phyloP scores from a whole-genome alignment of 2,797 vertebrate species.

The Malacoctenus gilli region DNA sequence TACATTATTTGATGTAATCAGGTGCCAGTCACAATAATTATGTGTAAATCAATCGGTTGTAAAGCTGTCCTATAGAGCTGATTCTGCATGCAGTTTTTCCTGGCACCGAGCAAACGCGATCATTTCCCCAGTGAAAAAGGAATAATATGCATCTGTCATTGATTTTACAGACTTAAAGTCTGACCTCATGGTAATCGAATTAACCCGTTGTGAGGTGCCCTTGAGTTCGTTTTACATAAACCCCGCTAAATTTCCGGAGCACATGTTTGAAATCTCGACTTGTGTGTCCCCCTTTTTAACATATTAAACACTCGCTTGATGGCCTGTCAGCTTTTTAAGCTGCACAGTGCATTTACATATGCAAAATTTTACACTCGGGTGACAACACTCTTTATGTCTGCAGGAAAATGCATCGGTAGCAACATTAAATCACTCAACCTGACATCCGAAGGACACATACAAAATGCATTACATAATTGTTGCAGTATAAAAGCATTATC shows the following conservation, averaged over 20 bases:
- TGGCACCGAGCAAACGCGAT: constrained; percentile 48
- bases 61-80: constrained; percentile 43
- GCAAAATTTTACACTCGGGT: constrained; percentile 17
- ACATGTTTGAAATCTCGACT: constrained; percentile 2
- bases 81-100: constrained; percentile 47
- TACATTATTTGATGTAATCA: constrained; percentile 58
- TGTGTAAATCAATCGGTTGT: constrained; percentile 46
- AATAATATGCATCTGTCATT: constrained; percentile 67
- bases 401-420: constrained; percentile 19
- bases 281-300: too few relatives aligned
- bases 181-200: constrained; percentile 51
- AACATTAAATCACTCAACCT: constrained; percentile 26
- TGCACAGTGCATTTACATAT: background rate
- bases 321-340: constrained; percentile 6
- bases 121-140: constrained; percentile 41
- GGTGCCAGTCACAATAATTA: constrained; percentile 59
- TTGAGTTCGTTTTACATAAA: constrained; percentile 32
- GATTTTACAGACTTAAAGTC: constrained; percentile 61
- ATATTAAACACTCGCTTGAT: constrained; percentile 1
- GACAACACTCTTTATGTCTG: constrained; percentile 1
- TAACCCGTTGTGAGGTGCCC: constrained; percentile 50
- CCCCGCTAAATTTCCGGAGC: constrained; percentile 11
- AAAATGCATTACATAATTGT: constrained; percentile 25
- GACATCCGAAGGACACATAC: constrained; percentile 22
- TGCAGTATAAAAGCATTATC: constrained; percentile 29